These are phyloP conservation scores for Amitus sp. DNA, from an alignment of 2,888 invertebrate genomes.

Conservation along the genomic window DNA sequence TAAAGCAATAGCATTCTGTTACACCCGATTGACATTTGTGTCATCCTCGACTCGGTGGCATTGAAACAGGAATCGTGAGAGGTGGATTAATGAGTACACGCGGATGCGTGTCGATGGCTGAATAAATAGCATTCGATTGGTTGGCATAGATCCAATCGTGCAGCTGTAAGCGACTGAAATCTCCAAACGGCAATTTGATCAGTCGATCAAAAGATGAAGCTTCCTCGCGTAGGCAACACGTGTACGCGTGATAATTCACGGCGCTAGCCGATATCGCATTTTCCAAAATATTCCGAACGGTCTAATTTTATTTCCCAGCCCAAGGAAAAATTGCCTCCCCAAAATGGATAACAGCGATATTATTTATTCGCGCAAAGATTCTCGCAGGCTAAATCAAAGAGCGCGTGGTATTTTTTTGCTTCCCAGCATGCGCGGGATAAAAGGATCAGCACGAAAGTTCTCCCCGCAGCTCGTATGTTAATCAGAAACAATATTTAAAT, in stretches of 20 bases:
- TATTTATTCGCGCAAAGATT: neutral
- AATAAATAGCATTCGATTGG: conserved; percentile 34
- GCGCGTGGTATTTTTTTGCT: conserved; percentile 5
- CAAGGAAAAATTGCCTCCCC: neutral
- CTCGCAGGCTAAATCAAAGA: conserved; percentile 6
- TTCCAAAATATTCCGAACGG: neutral
- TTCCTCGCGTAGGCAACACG: conserved; percentile 16
- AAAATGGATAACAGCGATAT: too few relatives aligned
- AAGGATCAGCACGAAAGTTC: neutral
- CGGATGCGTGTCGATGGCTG: conserved; percentile 33
- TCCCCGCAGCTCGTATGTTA: conserved; percentile 6
- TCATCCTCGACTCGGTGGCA: conserved; percentile 31
- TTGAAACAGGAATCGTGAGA: conserved; percentile 29
- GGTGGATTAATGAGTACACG: conserved; percentile 31
- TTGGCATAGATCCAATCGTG: conserved; percentile 36
- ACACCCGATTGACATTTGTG: conserved; percentile 37
- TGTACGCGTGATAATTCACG: conserved; percentile 4
- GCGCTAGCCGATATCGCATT: neutral
- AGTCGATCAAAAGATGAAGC: conserved; percentile 26
- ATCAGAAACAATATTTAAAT: conserved; percentile 25
- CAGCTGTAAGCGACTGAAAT: conserved; percentile 40
- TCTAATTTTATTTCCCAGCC: neutral
- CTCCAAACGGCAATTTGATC: conserved; percentile 28
- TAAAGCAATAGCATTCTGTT: conserved; percentile 25
- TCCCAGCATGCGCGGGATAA: conserved; percentile 7